These are phyloP conservation scores for Lates calcarifer DNA, from an alignment of 2,113 vertebrate genomes.

Conservation along the genomic window DNA sequence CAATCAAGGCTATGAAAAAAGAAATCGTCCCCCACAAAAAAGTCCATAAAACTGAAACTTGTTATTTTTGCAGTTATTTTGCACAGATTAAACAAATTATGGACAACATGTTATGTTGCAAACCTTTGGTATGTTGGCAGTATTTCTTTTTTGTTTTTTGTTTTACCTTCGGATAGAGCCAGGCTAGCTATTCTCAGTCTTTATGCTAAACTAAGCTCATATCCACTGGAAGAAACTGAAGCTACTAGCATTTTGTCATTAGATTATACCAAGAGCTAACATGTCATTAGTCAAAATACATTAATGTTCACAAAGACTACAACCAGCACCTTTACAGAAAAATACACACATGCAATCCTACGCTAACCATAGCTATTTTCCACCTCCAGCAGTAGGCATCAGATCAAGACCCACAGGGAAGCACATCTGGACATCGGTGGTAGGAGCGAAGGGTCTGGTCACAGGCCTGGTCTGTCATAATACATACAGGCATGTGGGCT, in stretches of 20 bases:
- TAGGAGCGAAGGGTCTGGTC: conserved; percentile 36
- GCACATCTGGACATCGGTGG: conserved; percentile 66
- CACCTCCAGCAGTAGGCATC: conserved; percentile 10
- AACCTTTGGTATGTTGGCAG: too few relatives aligned
- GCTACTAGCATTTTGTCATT: neutral
- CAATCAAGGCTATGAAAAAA: neutral
- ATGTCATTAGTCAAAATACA: neutral
- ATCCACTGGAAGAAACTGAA: neutral
- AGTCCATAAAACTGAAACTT: neutral
- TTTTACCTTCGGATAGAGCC: too few relatives aligned
- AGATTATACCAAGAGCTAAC: neutral
- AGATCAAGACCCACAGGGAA: conserved; percentile 33
- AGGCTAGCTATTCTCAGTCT: too few relatives aligned
- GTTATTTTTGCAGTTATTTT: neutral
- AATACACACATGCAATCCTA: neutral
- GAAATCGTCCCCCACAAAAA: neutral
- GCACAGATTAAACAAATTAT: too few relatives aligned
- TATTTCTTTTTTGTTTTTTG: too few relatives aligned
- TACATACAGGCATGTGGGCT: conserved; percentile 41
- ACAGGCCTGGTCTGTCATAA: conserved; percentile 42
- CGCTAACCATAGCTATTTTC: conserved; percentile 1
- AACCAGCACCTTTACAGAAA: neutral
- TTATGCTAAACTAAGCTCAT: too few relatives aligned
- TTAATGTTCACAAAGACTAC: neutral
- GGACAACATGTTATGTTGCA: too few relatives aligned